Percentiles rank a stretch among this genome's conserved stretches.
phyloP scores from a whole-genome alignment of 2,888 invertebrate genomes.

The Xestobium rufovillosum region DNA sequence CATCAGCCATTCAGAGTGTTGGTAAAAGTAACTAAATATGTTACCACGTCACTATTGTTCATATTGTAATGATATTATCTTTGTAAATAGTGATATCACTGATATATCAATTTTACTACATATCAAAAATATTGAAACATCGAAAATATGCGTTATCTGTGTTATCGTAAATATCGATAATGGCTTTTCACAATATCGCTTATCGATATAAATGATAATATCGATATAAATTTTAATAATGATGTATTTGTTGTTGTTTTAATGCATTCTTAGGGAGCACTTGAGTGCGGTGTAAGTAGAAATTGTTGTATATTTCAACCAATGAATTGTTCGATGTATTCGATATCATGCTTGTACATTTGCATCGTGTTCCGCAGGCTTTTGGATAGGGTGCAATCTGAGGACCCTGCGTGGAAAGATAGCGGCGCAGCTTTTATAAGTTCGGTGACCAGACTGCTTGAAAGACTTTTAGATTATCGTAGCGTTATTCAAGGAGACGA shows the following conservation, averaged over 20 bases:
- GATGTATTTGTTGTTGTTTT: slow-evolving; percentile 17
- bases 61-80: no score
- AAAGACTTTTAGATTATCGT: slow-evolving; percentile 85
- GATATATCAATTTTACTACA: no score
- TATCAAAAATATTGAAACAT: no score
- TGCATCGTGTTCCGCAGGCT: slow-evolving; percentile 57
- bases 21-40: no score
- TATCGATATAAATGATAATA: no score
- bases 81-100: no score
- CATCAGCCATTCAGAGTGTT: no score
- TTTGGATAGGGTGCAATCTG: slow-evolving; percentile 74
- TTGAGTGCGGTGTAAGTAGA: slow-evolving; percentile 91
- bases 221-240: no score
- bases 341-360: neutral
- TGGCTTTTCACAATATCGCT: no score
- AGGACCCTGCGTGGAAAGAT: slow-evolving; percentile 84
- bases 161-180: no score
- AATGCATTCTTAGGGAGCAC: slow-evolving; percentile 64
- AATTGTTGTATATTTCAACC: slow-evolving; percentile 10
- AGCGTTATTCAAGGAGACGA: slow-evolving; percentile 94
- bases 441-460: slow-evolving; percentile 81
- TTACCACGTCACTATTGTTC: no score
- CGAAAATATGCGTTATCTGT: no score
- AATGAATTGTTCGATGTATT: slow-evolving; percentile 5
- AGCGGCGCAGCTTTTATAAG: slow-evolving; percentile 88